These are phyloP conservation scores for Cyprinodon brontotheroides DNA, from an alignment of 2,113 vertebrate species.

Conservation along the genomic window DNA sequence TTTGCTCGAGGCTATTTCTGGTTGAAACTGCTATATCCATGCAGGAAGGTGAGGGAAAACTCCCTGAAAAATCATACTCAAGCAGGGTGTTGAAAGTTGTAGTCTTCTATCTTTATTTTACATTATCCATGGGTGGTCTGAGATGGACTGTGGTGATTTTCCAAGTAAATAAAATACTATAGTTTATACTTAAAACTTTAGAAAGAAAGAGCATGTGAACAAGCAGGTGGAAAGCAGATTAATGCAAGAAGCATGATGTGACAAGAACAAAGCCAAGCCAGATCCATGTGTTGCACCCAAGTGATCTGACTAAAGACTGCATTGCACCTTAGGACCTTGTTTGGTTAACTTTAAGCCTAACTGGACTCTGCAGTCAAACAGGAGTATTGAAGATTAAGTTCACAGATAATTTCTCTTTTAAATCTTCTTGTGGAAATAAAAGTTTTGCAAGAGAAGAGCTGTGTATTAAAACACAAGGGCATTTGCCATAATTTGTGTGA, in stretches of 20 bases:
- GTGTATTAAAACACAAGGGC: conserved; percentile 8
- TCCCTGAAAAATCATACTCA: conserved; percentile 47
- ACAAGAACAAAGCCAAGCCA: conserved; percentile 58
- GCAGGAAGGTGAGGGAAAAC: conserved; percentile 20
- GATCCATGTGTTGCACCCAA: conserved; percentile 17
- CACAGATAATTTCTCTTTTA: background rate
- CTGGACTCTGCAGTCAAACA: conserved; percentile 2
- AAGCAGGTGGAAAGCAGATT: conserved; percentile 72
- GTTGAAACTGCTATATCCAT: conserved; percentile 41
- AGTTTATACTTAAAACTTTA: background rate
- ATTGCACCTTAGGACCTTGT: conserved; percentile 10
- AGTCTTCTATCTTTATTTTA: conserved; percentile 16
- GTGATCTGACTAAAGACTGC: no score
- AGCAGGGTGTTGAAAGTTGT: conserved; percentile 61
- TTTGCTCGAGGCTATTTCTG: conserved; percentile 58
- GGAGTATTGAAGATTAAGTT: background rate
- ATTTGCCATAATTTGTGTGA: conserved; percentile 30
- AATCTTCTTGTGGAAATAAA: background rate
- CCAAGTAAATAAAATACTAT: conserved; percentile 6
- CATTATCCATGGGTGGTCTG: conserved; percentile 7
- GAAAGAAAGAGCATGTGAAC: conserved; percentile 23
- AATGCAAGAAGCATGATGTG: conserved; percentile 68
- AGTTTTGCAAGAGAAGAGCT: background rate
- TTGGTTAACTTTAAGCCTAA: conserved; percentile 5
- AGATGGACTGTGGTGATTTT: background rate